These are phyloP conservation scores for Pentalonia nigronervosa DNA, from an alignment of 1,140 invertebrate species.

Conservation along the genomic window DNA sequence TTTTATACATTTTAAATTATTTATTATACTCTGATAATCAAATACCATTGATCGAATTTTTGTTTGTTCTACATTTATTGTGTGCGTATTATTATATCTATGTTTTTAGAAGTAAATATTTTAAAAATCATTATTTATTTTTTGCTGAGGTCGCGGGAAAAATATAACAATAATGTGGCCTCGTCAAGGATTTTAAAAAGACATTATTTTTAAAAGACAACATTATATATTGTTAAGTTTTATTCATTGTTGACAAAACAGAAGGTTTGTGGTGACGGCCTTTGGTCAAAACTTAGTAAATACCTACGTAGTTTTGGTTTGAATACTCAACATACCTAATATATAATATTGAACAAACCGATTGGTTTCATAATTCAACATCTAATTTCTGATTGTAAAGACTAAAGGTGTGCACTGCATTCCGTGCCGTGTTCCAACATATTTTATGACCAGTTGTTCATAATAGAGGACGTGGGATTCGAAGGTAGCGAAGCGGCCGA, in stretches of 20 bases:
- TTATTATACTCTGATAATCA: background rate
- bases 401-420: conserved; percentile 11
- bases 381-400: conserved; percentile 20
- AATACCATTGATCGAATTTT: background rate
- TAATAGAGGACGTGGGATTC: conserved; percentile 30
- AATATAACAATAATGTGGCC: conserved; percentile 45
- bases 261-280: background rate
- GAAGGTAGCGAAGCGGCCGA: background rate
- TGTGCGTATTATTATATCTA: background rate
- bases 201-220: conserved; percentile 34
- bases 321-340: background rate
- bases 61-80: conserved; percentile 1
- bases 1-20: background rate
- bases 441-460: conserved; percentile 33
- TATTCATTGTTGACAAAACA: background rate
- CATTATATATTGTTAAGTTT: background rate
- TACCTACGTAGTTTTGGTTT: background rate
- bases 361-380: background rate
- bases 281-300: conserved; percentile 31
- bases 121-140: conserved; percentile 2
- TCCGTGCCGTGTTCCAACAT: conserved; percentile 1
- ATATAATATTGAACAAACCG: background rate
- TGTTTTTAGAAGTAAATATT: background rate
- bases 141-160: background rate
- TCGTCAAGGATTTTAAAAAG: conserved; percentile 39